Evolutionary conservation across 2,888 invertebrate genomes (phyloP), one percentile per base, ranked within the genome.

Genomic region (Schrankia costaestrigalis): DNA sequence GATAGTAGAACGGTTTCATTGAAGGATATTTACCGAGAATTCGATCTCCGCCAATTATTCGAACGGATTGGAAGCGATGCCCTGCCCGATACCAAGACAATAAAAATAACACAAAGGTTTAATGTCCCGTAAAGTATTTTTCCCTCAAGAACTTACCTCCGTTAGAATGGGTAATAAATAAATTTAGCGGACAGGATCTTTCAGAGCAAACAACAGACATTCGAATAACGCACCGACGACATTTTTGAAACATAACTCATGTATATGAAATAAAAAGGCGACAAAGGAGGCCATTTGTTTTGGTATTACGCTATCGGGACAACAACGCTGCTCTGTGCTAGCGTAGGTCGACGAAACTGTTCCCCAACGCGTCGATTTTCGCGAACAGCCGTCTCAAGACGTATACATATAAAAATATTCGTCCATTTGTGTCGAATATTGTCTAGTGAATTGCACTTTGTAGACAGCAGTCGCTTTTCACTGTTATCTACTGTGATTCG

Each of bases 231-330:
- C 66, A 65, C 56, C 61, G 60, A 46, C 59, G 63, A 69, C 66
- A n/a, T 68, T 71, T 5, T n/a, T 57, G 61, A 56, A 57, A 64
- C 69, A 78, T 80, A 78, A 77, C 70, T 80, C 74, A 75, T 68
- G 71, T 71, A 69, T 69, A 64, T 70, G 56, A 71, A 76, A 72
- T 73, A 79, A 75, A 76, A 74, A 75, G 59, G 58, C 62, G 77
- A 71, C 74, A 74, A 69, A 74, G 67, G 62, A 70, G 69, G 73
- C 72, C 70, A 83, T 83, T 83, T 79, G 80, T 83, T 83, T 79
- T 63, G 77, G 82, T 78, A 80, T 83, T 81, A 83, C 64, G 70
- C 66, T 81, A 78, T 82, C 78, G 71, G 71, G 56, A 73, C 53
- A 56, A 36, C 48, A 41, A 41, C 42, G 46, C 45, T n/a, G 48